Evolutionary conservation across 2,113 vertebrate genomes (phyloP).

Genomic region (Rhabdornis inornatus): DNA sequence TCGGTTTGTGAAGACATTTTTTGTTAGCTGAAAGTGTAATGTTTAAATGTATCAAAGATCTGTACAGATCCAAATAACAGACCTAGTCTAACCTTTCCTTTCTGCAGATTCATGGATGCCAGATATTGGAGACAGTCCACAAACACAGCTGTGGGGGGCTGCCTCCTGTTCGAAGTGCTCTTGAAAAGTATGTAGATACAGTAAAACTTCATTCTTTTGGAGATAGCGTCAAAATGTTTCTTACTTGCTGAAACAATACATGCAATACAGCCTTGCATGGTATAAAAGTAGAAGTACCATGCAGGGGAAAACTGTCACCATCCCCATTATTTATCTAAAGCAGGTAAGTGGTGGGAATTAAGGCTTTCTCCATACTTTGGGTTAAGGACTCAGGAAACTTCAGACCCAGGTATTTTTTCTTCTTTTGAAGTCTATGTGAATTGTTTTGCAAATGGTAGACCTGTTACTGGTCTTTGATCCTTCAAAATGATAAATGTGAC

Average conservation of each 20-base stretch:
- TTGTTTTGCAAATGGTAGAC: background rate
- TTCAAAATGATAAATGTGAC: background rate
- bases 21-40: background rate
- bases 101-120: conserved; percentile 93
- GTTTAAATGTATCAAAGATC: background rate
- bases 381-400: background rate
- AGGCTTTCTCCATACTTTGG: background rate
- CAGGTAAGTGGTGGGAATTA: background rate
- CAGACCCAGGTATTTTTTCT: background rate
- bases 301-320: background rate
- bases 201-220: background rate
- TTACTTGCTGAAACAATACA: background rate
- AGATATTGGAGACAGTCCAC: conserved; percentile 94
- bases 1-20: background rate
- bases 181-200: conserved; percentile 86
- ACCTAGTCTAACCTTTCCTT: conserved; percentile 28
- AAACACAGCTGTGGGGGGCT: conserved; percentile 95
- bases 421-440: background rate
- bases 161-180: conserved; percentile 91
- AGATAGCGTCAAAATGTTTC: background rate
- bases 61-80: background rate
- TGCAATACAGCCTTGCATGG: background rate
- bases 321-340: background rate
- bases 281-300: background rate
- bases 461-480: background rate